Evolutionary conservation across 2,888 invertebrate genomes (phyloP).

Genomic region (Calephelis perditalis): DNA sequence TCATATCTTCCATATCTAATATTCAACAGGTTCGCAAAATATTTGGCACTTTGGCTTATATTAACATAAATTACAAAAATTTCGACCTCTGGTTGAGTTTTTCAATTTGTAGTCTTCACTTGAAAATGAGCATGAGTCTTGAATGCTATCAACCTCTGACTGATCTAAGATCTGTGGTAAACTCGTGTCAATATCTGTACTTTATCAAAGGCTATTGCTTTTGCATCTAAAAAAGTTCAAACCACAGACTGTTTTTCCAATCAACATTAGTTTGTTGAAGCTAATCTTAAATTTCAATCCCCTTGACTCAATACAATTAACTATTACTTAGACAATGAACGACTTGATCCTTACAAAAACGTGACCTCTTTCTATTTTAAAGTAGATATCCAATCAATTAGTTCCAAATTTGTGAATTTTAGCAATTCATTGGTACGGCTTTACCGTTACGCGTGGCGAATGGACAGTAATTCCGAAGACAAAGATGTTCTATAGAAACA

Average conservation of each 20-base stretch:
- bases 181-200: too few relatives aligned
- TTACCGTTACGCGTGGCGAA: slow-evolving; percentile 44
- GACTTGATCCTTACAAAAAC: slow-evolving; percentile 27
- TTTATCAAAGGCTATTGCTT: too few relatives aligned
- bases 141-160: too few relatives aligned
- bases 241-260: background rate
- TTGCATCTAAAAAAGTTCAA: background rate
- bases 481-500: slow-evolving; percentile 72
- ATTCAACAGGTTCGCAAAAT: too few relatives aligned
- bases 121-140: too few relatives aligned
- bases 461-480: slow-evolving; percentile 57
- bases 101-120: too few relatives aligned
- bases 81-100: too few relatives aligned
- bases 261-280: background rate
- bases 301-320: slow-evolving; percentile 32
- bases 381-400: slow-evolving; percentile 37
- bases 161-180: too few relatives aligned
- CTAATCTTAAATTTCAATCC: slow-evolving; percentile 39
- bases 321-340: slow-evolving; percentile 31
- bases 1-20: too few relatives aligned
- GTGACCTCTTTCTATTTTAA: slow-evolving; percentile 46
- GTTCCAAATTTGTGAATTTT: slow-evolving; percentile 56
- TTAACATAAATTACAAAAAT: too few relatives aligned
- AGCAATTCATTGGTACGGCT: slow-evolving; percentile 49
- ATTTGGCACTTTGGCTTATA: too few relatives aligned